Conservation (phyloP, 2,113 vertebrate species). For the Oreochromis aureus region DNA sequence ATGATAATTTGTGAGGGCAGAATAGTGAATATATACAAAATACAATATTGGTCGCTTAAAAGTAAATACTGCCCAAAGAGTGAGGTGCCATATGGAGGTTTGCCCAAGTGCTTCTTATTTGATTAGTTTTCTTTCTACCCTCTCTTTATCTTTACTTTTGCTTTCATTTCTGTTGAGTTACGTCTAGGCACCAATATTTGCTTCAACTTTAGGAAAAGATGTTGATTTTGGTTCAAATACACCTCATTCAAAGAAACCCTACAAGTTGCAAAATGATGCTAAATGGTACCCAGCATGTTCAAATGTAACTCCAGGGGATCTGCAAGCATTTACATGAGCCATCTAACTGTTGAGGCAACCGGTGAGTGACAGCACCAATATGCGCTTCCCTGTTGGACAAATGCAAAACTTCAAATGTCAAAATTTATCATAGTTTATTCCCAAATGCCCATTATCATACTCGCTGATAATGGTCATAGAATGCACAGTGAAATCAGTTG, state of each 20-base stretch:
- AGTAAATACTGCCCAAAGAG: background rate
- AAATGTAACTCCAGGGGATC: background rate
- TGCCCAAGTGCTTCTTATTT: background rate
- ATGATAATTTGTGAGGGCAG: too few relatives aligned
- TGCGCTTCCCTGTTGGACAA: rapidly evolving
- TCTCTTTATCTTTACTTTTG: background rate
- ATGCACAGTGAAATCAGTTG: background rate
- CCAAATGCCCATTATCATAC: background rate
- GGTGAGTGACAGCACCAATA: background rate
- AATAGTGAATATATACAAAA: background rate
- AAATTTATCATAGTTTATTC: background rate
- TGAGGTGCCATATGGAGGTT: background rate
- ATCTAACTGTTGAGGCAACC: rapidly evolving
- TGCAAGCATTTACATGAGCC: background rate
- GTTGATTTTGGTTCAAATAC: background rate
- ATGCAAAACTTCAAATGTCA: background rate
- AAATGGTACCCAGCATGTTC: background rate
- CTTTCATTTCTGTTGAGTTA: background rate
- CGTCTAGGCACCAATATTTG: background rate
- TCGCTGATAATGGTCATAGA: background rate
- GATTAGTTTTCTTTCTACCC: background rate
- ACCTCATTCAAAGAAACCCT: background rate
- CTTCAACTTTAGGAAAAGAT: background rate
- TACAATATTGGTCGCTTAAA: background rate
- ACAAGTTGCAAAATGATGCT: background rate